Evolutionary conservation across 2,113 vertebrate species (phyloP).

Genomic region (Pyxicephalus adspersus): DNA sequence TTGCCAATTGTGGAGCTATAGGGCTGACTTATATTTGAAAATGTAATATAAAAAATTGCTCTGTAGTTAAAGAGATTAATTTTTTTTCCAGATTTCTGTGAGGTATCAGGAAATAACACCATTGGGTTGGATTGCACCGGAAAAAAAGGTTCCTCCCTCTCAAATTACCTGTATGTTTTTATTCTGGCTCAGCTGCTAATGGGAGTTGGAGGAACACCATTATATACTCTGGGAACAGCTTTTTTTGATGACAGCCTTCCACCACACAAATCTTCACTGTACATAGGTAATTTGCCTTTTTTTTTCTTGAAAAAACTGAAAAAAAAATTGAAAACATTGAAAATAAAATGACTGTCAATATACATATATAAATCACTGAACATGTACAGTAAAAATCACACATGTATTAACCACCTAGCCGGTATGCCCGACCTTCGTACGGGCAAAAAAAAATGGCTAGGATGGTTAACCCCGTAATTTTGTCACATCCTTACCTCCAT

Average conservation of each 20-base stretch:
- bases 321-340: too few species aligned
- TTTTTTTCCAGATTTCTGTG: constrained; percentile 69
- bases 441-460: too few species aligned
- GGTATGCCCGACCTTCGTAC: too few species aligned
- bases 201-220: constrained; percentile 77
- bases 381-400: too few species aligned
- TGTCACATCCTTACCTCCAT: too few species aligned
- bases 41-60: not conserved
- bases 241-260: constrained; percentile 80
- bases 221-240: constrained; percentile 78
- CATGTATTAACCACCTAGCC: too few species aligned
- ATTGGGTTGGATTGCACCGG: constrained; percentile 56
- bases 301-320: too few species aligned
- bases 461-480: too few species aligned
- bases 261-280: constrained; percentile 76
- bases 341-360: not conserved
- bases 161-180: constrained; percentile 74
- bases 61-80: not conserved
- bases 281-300: constrained; percentile 73
- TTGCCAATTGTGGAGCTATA: too few species aligned
- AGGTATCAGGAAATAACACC: constrained; percentile 43
- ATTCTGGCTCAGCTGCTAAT: constrained; percentile 75
- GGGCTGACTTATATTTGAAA: too few species aligned
- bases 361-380: not conserved
- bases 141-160: constrained; percentile 60